phyloP scores from a whole-genome alignment of 2,888 invertebrate genomes.

The Zygothrica quintamaculata region DNA sequence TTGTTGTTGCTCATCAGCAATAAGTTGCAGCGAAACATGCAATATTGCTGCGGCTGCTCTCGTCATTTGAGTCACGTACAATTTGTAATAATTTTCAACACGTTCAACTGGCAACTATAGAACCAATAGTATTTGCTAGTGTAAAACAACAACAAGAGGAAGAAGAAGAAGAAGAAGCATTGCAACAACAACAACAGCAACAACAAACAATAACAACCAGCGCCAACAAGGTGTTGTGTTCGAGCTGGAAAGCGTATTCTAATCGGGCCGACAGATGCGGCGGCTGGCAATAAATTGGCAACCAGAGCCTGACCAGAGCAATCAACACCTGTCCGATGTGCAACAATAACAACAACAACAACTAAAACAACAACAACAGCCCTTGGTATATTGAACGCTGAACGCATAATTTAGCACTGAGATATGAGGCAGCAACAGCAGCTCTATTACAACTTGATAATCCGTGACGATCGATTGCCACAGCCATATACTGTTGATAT shows the following conservation, averaged over 20 bases:
- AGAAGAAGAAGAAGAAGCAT: constrained; percentile 23
- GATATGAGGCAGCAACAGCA: constrained; percentile 48
- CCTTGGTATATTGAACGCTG: constrained; percentile 25
- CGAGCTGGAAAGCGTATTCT: constrained; percentile 49
- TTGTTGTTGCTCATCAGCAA: too few relatives aligned
- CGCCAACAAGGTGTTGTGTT: constrained; percentile 29
- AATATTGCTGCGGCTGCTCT: constrained; percentile 35
- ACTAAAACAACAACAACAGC: constrained; percentile 17
- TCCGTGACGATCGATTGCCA: constrained; percentile 78
- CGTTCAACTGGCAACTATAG: constrained; percentile 73
- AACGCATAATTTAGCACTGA: constrained; percentile 67
- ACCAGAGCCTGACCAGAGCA: constrained; percentile 61
- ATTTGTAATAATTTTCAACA: constrained; percentile 83
- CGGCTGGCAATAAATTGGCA: constrained; percentile 48
- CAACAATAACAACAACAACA: constrained; percentile 27
- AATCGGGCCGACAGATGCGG: constrained; percentile 55
- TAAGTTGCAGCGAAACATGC: too few relatives aligned
- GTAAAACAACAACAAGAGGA: constrained; percentile 23
- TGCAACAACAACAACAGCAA: constrained; percentile 11
- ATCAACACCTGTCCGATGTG: constrained; percentile 82
- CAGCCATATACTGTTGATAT: constrained; percentile 52
- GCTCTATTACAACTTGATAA: constrained; percentile 72
- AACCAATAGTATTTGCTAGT: constrained; percentile 14
- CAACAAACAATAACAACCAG: constrained; percentile 25
- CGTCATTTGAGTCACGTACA: constrained; percentile 83